A percentile compares a stretch with the other conserved stretches of the same genome.
phyloP scores from a whole-genome alignment of 2,113 vertebrate species.

The Pomatostomus ruficeps region DNA sequence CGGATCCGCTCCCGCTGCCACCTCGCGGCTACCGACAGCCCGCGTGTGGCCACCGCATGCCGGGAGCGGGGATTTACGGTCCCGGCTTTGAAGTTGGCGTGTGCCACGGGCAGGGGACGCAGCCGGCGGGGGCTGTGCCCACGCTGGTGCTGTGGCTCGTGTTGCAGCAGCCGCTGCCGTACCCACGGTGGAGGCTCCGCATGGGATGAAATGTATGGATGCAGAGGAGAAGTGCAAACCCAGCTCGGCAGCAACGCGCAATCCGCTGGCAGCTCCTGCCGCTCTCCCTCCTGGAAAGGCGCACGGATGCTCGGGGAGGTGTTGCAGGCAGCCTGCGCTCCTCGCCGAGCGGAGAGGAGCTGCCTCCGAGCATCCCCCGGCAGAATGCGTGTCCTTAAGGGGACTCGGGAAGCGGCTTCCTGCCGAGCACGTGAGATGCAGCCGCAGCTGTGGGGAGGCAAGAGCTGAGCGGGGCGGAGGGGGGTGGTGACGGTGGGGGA shows the following conservation, averaged over 20 bases:
- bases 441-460: background rate
- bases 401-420: background rate
- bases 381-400: background rate
- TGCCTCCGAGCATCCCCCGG: background rate
- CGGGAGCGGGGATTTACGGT: fast-evolving
- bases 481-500: background rate
- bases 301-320: background rate
- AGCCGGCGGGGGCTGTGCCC: background rate
- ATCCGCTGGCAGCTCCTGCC: background rate
- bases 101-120: background rate
- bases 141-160: fast-evolving
- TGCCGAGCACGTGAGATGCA: background rate
- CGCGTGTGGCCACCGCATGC: fast-evolving
- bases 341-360: background rate
- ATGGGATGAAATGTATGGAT: background rate
- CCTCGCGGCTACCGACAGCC: background rate
- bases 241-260: background rate
- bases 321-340: background rate
- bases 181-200: background rate
- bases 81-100: background rate
- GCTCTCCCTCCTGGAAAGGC: background rate
- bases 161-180: background rate
- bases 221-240: background rate
- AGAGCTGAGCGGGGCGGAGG: background rate
- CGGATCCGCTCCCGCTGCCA: fast-evolving